Base-by-base conservation (phyloP, 2,888 invertebrate species). In the Podabrus alpinus region DNA sequence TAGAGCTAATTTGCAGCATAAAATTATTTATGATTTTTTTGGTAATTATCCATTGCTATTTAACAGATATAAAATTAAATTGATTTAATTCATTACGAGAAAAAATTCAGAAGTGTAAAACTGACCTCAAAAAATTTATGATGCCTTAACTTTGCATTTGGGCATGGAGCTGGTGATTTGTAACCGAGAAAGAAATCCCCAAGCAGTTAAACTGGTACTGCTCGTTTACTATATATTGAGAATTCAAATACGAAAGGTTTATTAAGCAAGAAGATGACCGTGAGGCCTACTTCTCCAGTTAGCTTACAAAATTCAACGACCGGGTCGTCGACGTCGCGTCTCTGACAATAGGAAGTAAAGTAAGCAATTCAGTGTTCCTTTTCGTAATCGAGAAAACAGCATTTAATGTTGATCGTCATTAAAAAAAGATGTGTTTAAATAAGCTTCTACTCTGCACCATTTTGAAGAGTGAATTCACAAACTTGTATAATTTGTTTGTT, bases 221-320 rank as follows among this genome's bases (percentile, higher is more conserved):
- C 62, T 62, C 69, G 60, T 72, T 72, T 75, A 68, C 62, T 69
- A 72, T 72, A 69, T 69, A 67, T 68, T 64, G 69, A 64, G 69
- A 75, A 72, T 75, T 59, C 68, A 59, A 75, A 75, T 75, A 73
- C 66, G 68, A 21, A 69, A 67, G 69, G 68, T 70, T 60, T 64
- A 66, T 72, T 70, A 69, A 68, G 71, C 67, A 68, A 61, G 61
- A 73, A 29, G 69, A 71, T 73, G 76, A 76, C 76, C 76, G 76
- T 76, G 64, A 76, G 66, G 73, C 73, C 76, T 76, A 76, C 76
- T 76, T 76, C 73, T 76, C 76, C 45, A 76, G 76, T 76, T 76
- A 68, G 66, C 59, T 60, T 59, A 71, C 21, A 71, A 76, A 73
- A 73, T 69, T 60, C 24, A 15, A 74, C 64, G 71, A 71, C 68